phyloP scores from a whole-genome alignment of 2,797 vertebrate species.

The Pangasius krempfi region DNA sequence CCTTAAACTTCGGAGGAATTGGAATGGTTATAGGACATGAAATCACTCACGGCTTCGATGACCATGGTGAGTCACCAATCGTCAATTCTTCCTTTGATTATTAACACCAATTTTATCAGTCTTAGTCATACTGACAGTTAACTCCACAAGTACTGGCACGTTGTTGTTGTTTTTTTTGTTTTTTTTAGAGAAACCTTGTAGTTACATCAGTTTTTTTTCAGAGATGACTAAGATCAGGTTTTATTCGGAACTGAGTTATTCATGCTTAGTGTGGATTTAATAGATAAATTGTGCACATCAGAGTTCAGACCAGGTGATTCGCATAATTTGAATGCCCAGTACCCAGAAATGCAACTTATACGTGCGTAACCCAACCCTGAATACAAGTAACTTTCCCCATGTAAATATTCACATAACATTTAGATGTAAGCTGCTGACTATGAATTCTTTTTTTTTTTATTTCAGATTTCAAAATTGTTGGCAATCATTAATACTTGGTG shows the following conservation, averaged over 20 bases:
- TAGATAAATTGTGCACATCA: neutral
- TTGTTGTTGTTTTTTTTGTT: neutral
- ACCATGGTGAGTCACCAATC: constrained; percentile 79
- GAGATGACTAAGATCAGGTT: neutral
- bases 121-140: neutral
- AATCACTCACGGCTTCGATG: constrained; percentile 95
- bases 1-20: constrained; percentile 94
- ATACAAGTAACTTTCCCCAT: neutral
- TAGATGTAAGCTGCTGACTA: neutral
- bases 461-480: neutral
- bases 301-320: neutral
- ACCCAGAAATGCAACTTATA: neutral
- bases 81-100: neutral
- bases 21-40: constrained; percentile 98
- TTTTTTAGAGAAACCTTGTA: neutral
- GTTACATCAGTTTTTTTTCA: neutral
- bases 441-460: neutral
- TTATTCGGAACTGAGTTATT: neutral
- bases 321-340: neutral
- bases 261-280: neutral
- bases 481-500: neutral
- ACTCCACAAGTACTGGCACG: neutral
- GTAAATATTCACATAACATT: neutral
- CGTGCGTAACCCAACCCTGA: neutral
- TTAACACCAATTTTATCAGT: constrained; percentile 8